Conservation (phyloP, 2,888 invertebrate species). For the Lottia scabra region DNA sequence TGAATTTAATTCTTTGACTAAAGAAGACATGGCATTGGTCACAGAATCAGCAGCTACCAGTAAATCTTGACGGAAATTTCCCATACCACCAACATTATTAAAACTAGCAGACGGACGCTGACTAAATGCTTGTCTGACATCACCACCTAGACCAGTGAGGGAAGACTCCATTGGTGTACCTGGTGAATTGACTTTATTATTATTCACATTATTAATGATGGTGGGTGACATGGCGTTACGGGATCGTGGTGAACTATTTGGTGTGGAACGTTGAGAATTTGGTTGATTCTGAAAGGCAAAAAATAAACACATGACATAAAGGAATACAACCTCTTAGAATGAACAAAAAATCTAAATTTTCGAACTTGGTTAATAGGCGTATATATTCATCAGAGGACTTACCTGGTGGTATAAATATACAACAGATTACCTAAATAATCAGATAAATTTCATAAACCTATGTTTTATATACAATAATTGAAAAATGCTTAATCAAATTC, state of each 20-base stretch:
- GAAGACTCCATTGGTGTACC: slow-evolving; percentile 60
- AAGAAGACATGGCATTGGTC: slow-evolving; percentile 96
- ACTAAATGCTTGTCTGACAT: slow-evolving; percentile 72
- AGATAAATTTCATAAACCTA: no score
- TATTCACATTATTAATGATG: slow-evolving; percentile 23
- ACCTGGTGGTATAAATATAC: no score
- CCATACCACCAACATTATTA: slow-evolving; percentile 32
- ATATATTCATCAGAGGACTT: no score
- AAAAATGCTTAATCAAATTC: no score
- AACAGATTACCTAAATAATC: no score
- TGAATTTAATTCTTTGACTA: slow-evolving; percentile 95
- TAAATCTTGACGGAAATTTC: slow-evolving; percentile 77
- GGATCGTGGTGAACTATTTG: slow-evolving; percentile 56
- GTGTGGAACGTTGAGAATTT: slow-evolving; percentile 63
- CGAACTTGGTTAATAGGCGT: no score
- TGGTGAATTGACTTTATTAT: slow-evolving; percentile 51
- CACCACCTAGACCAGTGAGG: slow-evolving; percentile 65
- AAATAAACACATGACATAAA: no score
- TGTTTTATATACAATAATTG: no score
- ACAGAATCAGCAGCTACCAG: slow-evolving; percentile 96
- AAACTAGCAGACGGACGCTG: slow-evolving; percentile 41
- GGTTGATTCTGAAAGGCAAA: slow-evolving; percentile 57
- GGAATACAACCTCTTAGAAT: no score
- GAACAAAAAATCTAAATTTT: no score
- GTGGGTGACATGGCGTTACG: slow-evolving; percentile 57